These are phyloP conservation scores for Nyctibius grandis DNA, from an alignment of 2,797 vertebrate genomes.

Conservation along the genomic window DNA sequence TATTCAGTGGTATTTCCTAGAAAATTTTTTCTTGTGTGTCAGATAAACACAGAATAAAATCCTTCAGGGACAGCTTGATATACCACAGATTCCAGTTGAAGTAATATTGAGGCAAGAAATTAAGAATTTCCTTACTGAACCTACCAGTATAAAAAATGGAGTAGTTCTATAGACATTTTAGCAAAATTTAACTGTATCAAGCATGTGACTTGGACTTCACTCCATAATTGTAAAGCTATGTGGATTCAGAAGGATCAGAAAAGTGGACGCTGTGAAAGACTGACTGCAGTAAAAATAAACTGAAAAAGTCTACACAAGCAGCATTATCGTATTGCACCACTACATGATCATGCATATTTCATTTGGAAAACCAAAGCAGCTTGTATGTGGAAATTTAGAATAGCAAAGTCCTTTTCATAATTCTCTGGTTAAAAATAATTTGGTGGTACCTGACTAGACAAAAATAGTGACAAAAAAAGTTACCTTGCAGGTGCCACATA, in stretches of 20 bases:
- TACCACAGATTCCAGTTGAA: constrained; percentile 14
- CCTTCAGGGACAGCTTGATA: constrained; percentile 18
- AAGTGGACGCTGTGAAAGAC: not conserved
- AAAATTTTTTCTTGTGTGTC: constrained; percentile 29
- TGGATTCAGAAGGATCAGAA: not conserved
- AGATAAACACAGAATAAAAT: constrained; percentile 35
- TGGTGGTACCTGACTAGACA: not conserved
- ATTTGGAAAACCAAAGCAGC: not conserved
- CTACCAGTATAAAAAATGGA: not conserved
- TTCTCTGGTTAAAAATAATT: not conserved
- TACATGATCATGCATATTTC: not conserved
- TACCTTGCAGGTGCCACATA: not conserved
- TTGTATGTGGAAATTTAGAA: not conserved
- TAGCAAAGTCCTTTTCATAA: not conserved
- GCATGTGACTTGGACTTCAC: not conserved
- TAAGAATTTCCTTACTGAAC: not conserved
- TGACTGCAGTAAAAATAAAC: not conserved
- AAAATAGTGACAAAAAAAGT: not conserved
- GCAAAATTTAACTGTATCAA: not conserved
- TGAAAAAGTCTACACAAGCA: not conserved
- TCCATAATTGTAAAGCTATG: not conserved
- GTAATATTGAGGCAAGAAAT: constrained; percentile 25
- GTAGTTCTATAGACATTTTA: not conserved
- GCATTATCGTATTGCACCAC: not conserved
- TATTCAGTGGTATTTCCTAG: constrained; percentile 45